These are phyloP conservation scores for Caenorhabditis sp. DNA, from an alignment of 2,888 invertebrate species.

Conservation along the genomic window DNA sequence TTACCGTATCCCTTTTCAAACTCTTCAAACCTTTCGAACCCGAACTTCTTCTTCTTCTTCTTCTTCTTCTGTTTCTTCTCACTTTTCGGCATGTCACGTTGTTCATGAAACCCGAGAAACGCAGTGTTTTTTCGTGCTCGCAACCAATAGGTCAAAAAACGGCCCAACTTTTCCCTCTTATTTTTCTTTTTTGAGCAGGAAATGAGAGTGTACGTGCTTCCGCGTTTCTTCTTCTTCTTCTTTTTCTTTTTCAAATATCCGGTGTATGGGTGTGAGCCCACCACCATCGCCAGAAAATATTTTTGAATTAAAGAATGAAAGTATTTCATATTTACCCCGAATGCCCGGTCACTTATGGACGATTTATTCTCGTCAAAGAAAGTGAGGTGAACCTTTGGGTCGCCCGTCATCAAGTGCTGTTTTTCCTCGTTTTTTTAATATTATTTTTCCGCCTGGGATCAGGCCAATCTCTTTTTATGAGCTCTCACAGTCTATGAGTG, in stretches of 20 bases:
- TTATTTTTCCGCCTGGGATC: no score
- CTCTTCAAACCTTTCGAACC: background rate
- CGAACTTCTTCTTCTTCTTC: background rate
- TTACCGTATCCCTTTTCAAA: background rate
- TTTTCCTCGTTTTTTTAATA: no score
- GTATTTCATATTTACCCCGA: background rate
- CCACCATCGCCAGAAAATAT: conserved; percentile 10
- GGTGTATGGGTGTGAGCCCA: no score
- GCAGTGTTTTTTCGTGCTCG: conserved; percentile 22
- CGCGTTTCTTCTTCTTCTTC: no score
- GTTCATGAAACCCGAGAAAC: conserved; percentile 43
- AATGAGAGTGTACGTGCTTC: conserved; percentile 15
- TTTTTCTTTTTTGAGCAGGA: conserved; percentile 14
- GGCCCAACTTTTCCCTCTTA: background rate
- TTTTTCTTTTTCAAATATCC: conserved; percentile 26
- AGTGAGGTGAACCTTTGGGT: no score
- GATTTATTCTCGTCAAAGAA: background rate
- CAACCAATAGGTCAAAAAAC: conserved; percentile 42
- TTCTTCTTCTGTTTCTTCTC: background rate
- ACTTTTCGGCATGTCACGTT: background rate
- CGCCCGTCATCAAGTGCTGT: no score
- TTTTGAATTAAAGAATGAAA: conserved; percentile 2
- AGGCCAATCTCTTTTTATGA: background rate
- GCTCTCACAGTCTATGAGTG: background rate
- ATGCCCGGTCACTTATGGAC: background rate